Evolutionary conservation across 2,888 invertebrate species (phyloP).

Genomic region (Trichogramma evanescens): DNA sequence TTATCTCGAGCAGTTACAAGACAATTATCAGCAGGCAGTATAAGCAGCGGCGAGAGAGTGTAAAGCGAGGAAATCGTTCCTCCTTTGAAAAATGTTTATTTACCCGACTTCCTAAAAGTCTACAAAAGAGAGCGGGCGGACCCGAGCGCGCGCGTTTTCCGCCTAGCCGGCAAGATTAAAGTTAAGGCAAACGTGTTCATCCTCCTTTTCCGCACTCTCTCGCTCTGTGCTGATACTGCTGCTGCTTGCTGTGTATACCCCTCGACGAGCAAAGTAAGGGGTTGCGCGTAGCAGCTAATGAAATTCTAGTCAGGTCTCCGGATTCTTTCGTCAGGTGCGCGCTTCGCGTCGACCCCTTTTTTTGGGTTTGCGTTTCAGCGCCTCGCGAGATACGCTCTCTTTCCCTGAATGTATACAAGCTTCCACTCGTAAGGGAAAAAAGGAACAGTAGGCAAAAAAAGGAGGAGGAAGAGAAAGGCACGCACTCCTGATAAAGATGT

Average conservation of each 20-base stretch:
- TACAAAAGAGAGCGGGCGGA: neutral
- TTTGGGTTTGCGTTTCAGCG: constrained; percentile 17
- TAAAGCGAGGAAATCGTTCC: neutral
- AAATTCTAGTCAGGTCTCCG: constrained; percentile 41
- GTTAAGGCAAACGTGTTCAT: constrained; percentile 21
- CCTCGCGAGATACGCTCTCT: constrained; percentile 11
- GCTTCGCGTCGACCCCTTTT: constrained; percentile 30
- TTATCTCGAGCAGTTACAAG: too few relatives aligned
- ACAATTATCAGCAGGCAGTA: too few relatives aligned
- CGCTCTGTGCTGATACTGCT: neutral
- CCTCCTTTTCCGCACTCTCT: constrained; percentile 5
- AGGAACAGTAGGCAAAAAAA: neutral
- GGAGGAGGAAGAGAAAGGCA: neutral
- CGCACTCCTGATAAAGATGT: too few relatives aligned
- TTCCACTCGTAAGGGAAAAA: neutral
- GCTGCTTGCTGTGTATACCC: neutral
- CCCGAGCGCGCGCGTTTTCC: neutral
- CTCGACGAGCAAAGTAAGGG: neutral
- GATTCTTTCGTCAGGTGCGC: constrained; percentile 42
- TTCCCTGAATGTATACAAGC: neutral
- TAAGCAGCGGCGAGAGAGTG: too few relatives aligned
- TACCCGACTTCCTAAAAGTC: constrained; percentile 9
- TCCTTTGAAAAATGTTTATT: constrained; percentile 19
- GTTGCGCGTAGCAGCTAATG: constrained; percentile 30
- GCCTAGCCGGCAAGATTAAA: constrained; percentile 7